Base-by-base conservation (phyloP, 2,888 invertebrate genomes). In the Drosophila testacea region DNA sequence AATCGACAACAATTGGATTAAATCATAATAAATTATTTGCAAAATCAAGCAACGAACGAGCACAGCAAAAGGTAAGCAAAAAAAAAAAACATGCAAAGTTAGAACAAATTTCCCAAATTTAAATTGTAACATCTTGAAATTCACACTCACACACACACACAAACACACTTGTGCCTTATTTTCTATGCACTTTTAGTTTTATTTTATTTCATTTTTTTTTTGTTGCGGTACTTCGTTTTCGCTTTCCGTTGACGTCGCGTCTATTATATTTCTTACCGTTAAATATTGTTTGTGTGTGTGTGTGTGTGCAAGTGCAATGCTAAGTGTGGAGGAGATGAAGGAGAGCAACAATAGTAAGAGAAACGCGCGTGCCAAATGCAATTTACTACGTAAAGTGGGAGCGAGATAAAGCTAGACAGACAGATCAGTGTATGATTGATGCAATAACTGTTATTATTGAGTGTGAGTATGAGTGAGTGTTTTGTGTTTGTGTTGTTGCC, bases 1-100 rank as follows among this genome's bases (percentile, higher is more conserved):
- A 28, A 55, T n/a, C 47, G 16, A 41, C 38, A 55, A 30, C 42
- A 54, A 71, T 52, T 66, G 73, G 73, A 77, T 77, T 66, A 74
- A 71, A 60, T 11, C 11, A 44, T n/a, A 22, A 27, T 5, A 5
- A 44, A 27, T 44, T 44, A 44, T 44, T 44, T 2, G 38, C 41
- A 42, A 13, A 47, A 27, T 39, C n/a, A 16, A 59, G 16, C 11
- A 13, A 70, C 41, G 28, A 63, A 10, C 16, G 16, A 36, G 50
- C 46, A 10, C 50, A 71, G 22, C 41, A 27, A 34, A 51, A 60
- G 77, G 73, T 73, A 56, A 73, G 72, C 16, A 32, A 16, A 22
- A 22, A 22, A 22, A 22, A 22, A 22, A 22, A 22, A 22, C 22
- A 22, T 22, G 22, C 22, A 22, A 22, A 22, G 22, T 22, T 22